phyloP scores from a whole-genome alignment of 1,140 invertebrate species.

The Camponotus pennsylvanicus region DNA sequence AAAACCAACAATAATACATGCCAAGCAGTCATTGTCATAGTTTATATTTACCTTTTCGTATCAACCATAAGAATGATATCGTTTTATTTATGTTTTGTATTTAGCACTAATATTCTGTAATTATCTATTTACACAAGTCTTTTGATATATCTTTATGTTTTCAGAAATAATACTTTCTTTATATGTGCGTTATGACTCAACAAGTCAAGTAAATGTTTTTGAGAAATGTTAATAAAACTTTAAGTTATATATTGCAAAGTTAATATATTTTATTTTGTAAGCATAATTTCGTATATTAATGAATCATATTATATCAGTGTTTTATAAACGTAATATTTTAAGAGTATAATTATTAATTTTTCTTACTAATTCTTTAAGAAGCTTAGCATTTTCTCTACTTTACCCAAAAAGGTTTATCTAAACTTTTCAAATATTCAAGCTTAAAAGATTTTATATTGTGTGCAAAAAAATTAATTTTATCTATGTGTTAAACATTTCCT shows the following conservation, averaged over 20 bases:
- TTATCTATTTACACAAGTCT: slow-evolving; percentile 28
- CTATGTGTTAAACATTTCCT: background rate
- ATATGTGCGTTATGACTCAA: background rate
- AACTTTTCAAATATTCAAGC: background rate
- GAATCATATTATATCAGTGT: too few species aligned
- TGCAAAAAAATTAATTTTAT: background rate
- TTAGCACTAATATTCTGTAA: slow-evolving; percentile 42
- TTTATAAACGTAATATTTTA: too few species aligned
- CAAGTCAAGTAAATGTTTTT: background rate
- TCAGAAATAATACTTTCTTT: background rate
- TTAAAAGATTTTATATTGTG: background rate
- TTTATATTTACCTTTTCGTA: slow-evolving; percentile 34
- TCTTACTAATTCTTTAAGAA: background rate
- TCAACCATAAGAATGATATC: slow-evolving; percentile 1
- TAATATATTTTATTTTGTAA: background rate
- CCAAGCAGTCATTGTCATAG: slow-evolving; percentile 11
- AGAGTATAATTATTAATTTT: background rate
- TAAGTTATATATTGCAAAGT: background rate
- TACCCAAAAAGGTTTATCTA: background rate
- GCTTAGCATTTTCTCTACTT: background rate
- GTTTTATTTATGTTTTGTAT: slow-evolving; percentile 26
- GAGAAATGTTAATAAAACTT: background rate
- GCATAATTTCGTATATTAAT: background rate
- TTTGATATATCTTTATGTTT: background rate
- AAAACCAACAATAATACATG: slow-evolving; percentile 33